Base-by-base conservation (phyloP, 2,888 invertebrate genomes). In the Cancer borealis region DNA sequence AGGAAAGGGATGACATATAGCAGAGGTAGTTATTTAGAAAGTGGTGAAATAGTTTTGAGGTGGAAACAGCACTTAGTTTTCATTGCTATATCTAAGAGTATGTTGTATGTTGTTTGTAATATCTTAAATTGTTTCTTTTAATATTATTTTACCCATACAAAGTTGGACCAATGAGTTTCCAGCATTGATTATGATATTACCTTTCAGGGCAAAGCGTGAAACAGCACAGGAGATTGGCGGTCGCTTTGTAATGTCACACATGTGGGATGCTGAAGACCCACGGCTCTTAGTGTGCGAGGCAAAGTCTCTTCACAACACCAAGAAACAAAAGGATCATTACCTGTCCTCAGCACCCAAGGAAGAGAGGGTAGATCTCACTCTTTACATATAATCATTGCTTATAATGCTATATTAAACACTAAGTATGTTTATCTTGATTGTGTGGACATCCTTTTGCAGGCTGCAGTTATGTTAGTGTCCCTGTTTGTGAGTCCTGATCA, bases 251-350 rank as follows among this genome's bases (percentile, higher is more conserved):
- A 97, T 97, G 2, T 96, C 97, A 39, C 97, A 98, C 96, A 97
- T 97, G 96, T 99, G 99, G 99, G 99, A 99, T 96, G 97, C 97
- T 45, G 98, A 98, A 96, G 99, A 99, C 96, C 97, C 98, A 0
- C 97, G 98, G 96, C 97, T 99, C 95, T 97, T 99, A 21, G 98
- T 99, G 54, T 98, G 98, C 96, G 98, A 99, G 96, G 98, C 99
- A n/a, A 97, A 97, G 96, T 96, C 97, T 93, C 97, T 97, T n/a
- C 94, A 91, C 39, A 84, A 88, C 47, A 87, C 89, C 39, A 95
- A 94, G 54, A 95, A 92, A 60, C 88, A 90, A 26, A 92, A 49
- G 30, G 90, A 95, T 26, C 88, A 92, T 46, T 95, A 92, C 88
- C 17, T 95, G 45, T 26, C 91, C 21, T 88, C 93, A 60, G 30